A percentile compares a stretch with the other conserved stretches of the same genome.
phyloP scores from a whole-genome alignment of 2,797 vertebrate genomes.

The Neosalanx taihuensis region DNA sequence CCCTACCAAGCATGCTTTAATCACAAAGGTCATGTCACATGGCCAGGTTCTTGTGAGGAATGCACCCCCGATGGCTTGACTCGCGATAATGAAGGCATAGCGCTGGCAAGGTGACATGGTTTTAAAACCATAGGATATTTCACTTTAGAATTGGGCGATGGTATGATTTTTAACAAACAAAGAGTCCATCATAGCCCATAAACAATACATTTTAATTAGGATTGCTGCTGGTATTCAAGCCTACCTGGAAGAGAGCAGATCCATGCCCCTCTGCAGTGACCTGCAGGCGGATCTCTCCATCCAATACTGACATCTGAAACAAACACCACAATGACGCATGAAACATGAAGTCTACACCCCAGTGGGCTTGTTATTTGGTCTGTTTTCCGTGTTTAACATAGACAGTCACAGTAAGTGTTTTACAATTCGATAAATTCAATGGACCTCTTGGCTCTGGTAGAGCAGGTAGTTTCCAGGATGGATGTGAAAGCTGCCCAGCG shows the following conservation, averaged over 20 bases:
- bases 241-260: conserved; percentile 85
- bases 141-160: neutral
- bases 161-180: neutral
- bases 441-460: conserved; percentile 78
- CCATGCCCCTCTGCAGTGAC: conserved; percentile 77
- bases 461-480: conserved; percentile 69
- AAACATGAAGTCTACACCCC: neutral
- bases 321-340: conserved; percentile 15
- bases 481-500: too few relatives aligned
- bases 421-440: neutral
- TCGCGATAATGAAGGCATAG: neutral
- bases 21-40: neutral
- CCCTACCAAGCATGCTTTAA: neutral
- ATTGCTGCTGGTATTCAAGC: too few relatives aligned
- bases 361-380: neutral
- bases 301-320: conserved; percentile 69
- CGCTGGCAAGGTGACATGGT: neutral
- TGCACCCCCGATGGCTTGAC: neutral
- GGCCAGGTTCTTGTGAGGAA: neutral
- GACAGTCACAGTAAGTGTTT: neutral
- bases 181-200: too few relatives aligned
- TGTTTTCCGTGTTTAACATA: too few relatives aligned
- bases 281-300: conserved; percentile 56
- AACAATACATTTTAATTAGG: neutral
- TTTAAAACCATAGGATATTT: neutral